phyloP scores from a whole-genome alignment of 2,113 vertebrate genomes.

The Athene cunicularia region DNA sequence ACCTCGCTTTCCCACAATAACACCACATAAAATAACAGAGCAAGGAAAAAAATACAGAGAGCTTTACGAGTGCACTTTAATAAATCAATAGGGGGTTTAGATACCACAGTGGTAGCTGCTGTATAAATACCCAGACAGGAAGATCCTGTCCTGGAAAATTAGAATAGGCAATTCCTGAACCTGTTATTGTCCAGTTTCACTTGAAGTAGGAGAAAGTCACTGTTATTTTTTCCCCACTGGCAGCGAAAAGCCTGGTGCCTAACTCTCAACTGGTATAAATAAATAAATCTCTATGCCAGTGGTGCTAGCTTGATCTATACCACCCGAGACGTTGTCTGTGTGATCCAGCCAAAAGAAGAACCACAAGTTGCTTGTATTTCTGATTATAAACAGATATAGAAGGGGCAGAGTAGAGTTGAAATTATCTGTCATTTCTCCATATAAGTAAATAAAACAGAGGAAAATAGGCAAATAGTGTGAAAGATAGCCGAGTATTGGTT shows the following conservation, averaged over 20 bases:
- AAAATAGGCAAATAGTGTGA: background rate
- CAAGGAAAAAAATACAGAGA: background rate
- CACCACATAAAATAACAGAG: conserved; percentile 59
- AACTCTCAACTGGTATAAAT: background rate
- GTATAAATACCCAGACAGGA: conserved; percentile 51
- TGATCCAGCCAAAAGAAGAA: background rate
- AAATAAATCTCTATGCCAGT: background rate
- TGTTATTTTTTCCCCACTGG: background rate
- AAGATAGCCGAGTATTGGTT: background rate
- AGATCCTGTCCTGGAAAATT: conserved; percentile 55
- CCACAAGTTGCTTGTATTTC: background rate
- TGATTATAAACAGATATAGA: background rate
- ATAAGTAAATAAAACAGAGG: background rate
- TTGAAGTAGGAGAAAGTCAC: background rate
- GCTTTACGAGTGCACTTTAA: conserved; percentile 52
- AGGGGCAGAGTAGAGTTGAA: background rate
- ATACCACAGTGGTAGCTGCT: conserved; percentile 41
- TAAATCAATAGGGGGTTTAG: conserved; percentile 51
- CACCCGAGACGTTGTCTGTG: background rate
- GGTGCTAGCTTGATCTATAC: background rate
- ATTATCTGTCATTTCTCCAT: background rate
- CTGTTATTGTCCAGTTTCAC: conserved; percentile 20
- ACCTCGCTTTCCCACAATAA: conserved; percentile 53
- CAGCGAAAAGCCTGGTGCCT: background rate
- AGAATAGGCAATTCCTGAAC: conserved; percentile 49